Evolutionary conservation across 1,140 invertebrate genomes (phyloP).

Genomic region (Heterodera carotae): DNA sequence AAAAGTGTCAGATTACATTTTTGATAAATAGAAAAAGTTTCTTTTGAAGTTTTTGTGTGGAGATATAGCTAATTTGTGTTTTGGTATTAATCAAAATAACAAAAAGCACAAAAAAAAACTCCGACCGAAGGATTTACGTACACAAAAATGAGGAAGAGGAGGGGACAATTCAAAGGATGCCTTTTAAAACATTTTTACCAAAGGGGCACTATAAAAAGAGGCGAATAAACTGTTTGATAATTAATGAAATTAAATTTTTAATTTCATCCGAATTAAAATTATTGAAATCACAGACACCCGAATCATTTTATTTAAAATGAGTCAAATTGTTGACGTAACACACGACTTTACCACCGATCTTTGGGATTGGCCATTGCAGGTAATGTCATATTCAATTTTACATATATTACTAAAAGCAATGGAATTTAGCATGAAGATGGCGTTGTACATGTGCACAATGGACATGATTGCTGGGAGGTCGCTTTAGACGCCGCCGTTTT

Average conservation of each 20-base stretch:
- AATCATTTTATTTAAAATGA: background rate
- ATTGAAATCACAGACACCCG: too few relatives aligned
- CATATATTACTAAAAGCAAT: background rate
- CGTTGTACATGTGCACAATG: slow-evolving; percentile 56
- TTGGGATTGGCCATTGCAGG: slow-evolving; percentile 30
- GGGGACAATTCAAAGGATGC: too few relatives aligned
- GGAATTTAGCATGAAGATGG: slow-evolving; percentile 29
- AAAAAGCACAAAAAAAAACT: background rate
- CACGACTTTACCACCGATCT: slow-evolving; percentile 18
- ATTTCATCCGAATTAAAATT: too few relatives aligned
- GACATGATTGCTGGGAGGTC: slow-evolving; percentile 60
- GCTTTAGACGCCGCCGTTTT: slow-evolving; percentile 61
- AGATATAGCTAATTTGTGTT: too few relatives aligned
- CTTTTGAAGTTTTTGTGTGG: too few relatives aligned
- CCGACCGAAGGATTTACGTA: background rate
- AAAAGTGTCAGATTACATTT: too few relatives aligned
- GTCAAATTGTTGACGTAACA: slow-evolving; percentile 12
- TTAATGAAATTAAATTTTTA: too few relatives aligned
- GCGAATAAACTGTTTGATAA: too few relatives aligned
- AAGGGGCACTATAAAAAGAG: background rate
- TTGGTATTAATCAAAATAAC: too few relatives aligned
- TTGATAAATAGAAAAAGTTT: too few relatives aligned
- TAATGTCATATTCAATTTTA: background rate
- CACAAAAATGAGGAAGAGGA: background rate
- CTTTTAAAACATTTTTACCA: background rate